Conservation (phyloP, 2,113 vertebrate species). For the Suricata suricatta region DNA sequence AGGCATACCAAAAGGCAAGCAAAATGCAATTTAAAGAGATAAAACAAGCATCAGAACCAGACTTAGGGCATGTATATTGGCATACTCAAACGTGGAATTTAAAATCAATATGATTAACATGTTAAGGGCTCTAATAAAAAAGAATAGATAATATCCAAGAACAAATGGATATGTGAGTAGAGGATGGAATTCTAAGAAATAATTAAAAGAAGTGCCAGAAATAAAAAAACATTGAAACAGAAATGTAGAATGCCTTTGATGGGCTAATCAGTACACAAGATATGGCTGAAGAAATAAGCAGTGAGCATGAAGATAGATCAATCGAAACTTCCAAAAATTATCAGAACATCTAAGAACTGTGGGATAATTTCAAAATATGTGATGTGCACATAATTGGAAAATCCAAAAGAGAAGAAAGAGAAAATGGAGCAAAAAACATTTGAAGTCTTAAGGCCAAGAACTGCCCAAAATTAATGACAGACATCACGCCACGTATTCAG, state of each 20-base stretch:
- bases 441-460: background rate
- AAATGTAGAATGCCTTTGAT: background rate
- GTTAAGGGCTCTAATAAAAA: background rate
- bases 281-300: background rate
- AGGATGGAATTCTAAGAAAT: background rate
- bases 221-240: background rate
- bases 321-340: background rate
- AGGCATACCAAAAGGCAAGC: background rate
- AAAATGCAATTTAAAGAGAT: background rate
- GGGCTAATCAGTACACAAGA: background rate
- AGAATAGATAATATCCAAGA: background rate
- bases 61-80: background rate
- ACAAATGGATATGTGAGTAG: background rate
- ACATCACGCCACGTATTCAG: background rate
- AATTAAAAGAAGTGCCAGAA: background rate
- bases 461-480: background rate
- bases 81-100: background rate
- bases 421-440: background rate
- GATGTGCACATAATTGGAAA: background rate
- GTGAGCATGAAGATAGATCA: background rate
- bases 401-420: background rate
- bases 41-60: background rate
- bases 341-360: background rate
- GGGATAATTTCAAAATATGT: background rate
- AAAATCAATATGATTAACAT: background rate